Conservation (phyloP, 1,140 invertebrate genomes). For the Sitobion miscanthi region DNA sequence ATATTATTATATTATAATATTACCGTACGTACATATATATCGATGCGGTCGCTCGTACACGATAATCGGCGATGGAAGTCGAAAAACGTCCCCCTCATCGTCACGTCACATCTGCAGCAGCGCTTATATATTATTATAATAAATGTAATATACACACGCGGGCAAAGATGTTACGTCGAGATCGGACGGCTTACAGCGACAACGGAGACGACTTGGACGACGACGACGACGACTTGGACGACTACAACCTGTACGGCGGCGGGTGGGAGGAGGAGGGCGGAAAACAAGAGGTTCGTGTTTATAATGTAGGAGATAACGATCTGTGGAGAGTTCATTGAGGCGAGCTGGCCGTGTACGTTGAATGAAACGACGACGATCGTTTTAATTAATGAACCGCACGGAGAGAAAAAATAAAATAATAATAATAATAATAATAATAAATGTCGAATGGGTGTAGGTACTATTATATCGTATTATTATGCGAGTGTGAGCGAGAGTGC, state of each 20-base stretch:
- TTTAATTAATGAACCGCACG: conserved; percentile 44
- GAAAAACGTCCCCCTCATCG: not conserved
- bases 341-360: not conserved
- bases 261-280: not conserved
- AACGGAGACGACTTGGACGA: not conserved
- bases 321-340: conserved; percentile 38
- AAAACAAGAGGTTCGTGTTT: conserved; percentile 40
- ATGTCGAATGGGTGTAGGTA: not conserved
- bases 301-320: conserved; percentile 17
- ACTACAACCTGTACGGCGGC: no score
- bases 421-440: conserved; percentile 1
- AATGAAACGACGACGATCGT: conserved; percentile 40
- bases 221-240: not conserved
- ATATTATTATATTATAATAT: no score
- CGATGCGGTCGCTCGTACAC: no score
- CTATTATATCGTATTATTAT: not conserved
- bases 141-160: not conserved
- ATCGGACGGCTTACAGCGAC: not conserved
- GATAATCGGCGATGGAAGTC: no score
- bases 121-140: not conserved
- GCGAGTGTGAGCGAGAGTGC: not conserved
- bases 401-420: not conserved
- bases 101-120: not conserved
- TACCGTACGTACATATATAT: no score
- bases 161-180: not conserved